These are phyloP conservation scores for Myotis davidii DNA, from an alignment of 2,113 vertebrate genomes.

Conservation along the genomic window DNA sequence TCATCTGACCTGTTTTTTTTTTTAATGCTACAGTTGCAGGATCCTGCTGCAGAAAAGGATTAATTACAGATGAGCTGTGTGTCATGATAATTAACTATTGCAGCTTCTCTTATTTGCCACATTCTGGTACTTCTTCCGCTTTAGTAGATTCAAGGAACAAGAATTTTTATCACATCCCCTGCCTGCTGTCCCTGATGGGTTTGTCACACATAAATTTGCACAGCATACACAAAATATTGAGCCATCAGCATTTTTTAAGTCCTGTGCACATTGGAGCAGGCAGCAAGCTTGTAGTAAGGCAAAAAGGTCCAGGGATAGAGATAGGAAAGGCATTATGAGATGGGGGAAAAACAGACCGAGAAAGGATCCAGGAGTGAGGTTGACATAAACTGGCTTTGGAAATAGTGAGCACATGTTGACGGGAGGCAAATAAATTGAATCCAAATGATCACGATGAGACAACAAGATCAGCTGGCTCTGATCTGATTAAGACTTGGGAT, in stretches of 20 bases:
- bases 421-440: slow-evolving; percentile 40
- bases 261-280: neutral
- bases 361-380: neutral
- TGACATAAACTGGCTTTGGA: slow-evolving; percentile 8
- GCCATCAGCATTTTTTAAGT: slow-evolving; percentile 76
- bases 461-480: slow-evolving; percentile 13
- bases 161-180: slow-evolving; percentile 84
- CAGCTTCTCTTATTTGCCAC: slow-evolving; percentile 80
- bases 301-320: neutral
- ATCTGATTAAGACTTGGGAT: slow-evolving; percentile 41
- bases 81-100: slow-evolving; percentile 85
- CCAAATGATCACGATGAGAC: slow-evolving; percentile 18
- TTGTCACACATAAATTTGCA: slow-evolving; percentile 85
- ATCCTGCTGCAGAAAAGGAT: slow-evolving; percentile 79
- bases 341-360: neutral
- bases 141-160: slow-evolving; percentile 81
- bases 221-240: slow-evolving; percentile 82
- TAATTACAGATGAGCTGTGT: slow-evolving; percentile 83
- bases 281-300: slow-evolving; percentile 12
- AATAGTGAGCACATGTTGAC: neutral
- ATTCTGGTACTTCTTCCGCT: slow-evolving; percentile 79
- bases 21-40: slow-evolving; percentile 80
- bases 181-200: slow-evolving; percentile 79
- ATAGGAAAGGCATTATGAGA: neutral
- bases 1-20: slow-evolving; percentile 80